phyloP scores from a whole-genome alignment of 1,140 invertebrate species.

The Drosophila tani region DNA sequence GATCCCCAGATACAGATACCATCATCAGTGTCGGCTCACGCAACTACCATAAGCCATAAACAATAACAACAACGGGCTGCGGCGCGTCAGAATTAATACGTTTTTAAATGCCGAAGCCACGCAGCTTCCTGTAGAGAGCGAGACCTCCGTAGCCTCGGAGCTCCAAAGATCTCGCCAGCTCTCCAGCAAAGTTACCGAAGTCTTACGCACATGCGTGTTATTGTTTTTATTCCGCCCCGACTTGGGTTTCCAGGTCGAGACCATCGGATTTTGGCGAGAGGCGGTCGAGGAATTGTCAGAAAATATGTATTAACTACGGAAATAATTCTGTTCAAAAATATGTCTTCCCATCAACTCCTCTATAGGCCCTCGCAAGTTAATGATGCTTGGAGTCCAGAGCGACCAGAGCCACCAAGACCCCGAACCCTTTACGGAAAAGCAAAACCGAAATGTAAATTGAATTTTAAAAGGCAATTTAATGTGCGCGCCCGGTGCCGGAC shows the following conservation, averaged over 20 bases:
- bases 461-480: constrained; percentile 83
- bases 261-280: constrained; percentile 47
- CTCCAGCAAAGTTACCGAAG: constrained; percentile 45
- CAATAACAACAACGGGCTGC: constrained; percentile 30
- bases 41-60: constrained; percentile 32
- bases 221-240: constrained; percentile 60
- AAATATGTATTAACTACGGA: background rate
- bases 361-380: constrained; percentile 52
- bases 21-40: constrained; percentile 60
- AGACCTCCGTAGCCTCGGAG: constrained; percentile 6
- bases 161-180: constrained; percentile 23
- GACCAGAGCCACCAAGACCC: background rate
- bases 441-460: constrained; percentile 79
- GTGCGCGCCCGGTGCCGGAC: constrained; percentile 42
- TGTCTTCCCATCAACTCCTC: constrained; percentile 19
- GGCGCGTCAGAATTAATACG: constrained; percentile 82
- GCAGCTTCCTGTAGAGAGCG: constrained; percentile 75
- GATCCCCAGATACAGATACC: constrained; percentile 63
- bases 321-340: background rate
- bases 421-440: constrained; percentile 49
- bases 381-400: constrained; percentile 43
- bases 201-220: constrained; percentile 81
- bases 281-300: background rate
- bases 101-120: constrained; percentile 80
- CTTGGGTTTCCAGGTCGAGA: constrained; percentile 50